A percentile compares a stretch with the other conserved stretches of the same genome.
Conservation (phyloP, 30 jellyfish, hydroid and myxozoan genomes). For the Aurelia coerulea region DNA sequence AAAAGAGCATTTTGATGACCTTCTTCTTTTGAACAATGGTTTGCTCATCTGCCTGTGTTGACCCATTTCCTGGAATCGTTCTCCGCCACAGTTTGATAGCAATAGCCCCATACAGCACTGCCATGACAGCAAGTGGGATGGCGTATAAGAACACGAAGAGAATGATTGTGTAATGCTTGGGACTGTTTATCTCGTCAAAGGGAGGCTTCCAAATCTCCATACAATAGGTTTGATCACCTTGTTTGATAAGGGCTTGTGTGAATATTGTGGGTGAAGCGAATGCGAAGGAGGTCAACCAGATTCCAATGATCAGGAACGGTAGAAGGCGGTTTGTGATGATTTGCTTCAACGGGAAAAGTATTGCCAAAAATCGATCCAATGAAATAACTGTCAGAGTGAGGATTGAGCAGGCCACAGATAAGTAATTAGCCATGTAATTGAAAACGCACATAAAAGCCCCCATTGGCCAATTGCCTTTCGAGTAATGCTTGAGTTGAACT, state of each 20-base stretch:
- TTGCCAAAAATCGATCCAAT: constrained; percentile 84
- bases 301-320: constrained; percentile 37
- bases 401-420: constrained; percentile 83
- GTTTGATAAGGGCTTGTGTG: constrained; percentile 55
- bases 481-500: constrained; percentile 36
- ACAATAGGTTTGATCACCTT: constrained; percentile 50
- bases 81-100: constrained; percentile 74
- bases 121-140: constrained; percentile 68
- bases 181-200: constrained; percentile 61
- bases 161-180: constrained; percentile 81
- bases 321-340: constrained; percentile 38
- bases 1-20: constrained; percentile 81
- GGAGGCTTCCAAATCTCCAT: constrained; percentile 80
- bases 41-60: constrained; percentile 35
- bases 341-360: constrained; percentile 66
- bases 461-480: constrained; percentile 79
- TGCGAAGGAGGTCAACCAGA: constrained; percentile 71
- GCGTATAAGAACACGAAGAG: constrained; percentile 75
- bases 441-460: constrained; percentile 79
- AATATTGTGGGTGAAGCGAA: constrained; percentile 82
- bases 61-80: constrained; percentile 53
- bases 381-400: constrained; percentile 68
- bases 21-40: constrained; percentile 27
- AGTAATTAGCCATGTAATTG: constrained; percentile 54
- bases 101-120: constrained; percentile 67